phyloP scores from a whole-genome alignment of 2,888 invertebrate species.

The Lymantria monacha region DNA sequence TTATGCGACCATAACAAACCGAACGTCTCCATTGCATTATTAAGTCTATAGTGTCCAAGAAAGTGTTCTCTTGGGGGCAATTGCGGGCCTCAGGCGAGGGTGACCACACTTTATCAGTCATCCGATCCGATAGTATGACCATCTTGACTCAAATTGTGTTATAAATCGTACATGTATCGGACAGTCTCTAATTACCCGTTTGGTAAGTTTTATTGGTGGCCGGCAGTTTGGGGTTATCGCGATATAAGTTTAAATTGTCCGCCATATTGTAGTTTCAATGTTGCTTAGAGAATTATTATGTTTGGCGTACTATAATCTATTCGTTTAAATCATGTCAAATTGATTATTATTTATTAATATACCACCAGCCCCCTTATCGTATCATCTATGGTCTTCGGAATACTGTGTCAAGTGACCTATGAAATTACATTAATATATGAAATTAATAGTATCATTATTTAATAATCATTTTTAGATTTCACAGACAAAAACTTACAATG shows the following conservation, averaged over 20 bases:
- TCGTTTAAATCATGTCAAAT: slow-evolving; percentile 12
- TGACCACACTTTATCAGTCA: slow-evolving; percentile 72
- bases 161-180: slow-evolving; percentile 63
- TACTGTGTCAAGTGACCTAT: no score
- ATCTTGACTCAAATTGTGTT: slow-evolving; percentile 45
- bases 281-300: slow-evolving; percentile 49
- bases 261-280: slow-evolving; percentile 59
- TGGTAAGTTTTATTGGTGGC: slow-evolving; percentile 68
- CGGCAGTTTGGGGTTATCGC: slow-evolving; percentile 67
- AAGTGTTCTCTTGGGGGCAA: slow-evolving; percentile 62
- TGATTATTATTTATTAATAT: slow-evolving; percentile 1
- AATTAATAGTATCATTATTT: no score
- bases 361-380: no score
- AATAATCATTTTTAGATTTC: no score
- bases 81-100: slow-evolving; percentile 59
- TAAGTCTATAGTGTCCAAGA: slow-evolving; percentile 54
- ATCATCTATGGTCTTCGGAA: no score
- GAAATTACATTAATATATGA: no score
- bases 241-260: slow-evolving; percentile 65
- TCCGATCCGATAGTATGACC: slow-evolving; percentile 60
- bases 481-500: no score
- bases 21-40: slow-evolving; percentile 32
- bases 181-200: slow-evolving; percentile 75
- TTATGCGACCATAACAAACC: slow-evolving; percentile 22
- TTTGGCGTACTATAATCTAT: slow-evolving; percentile 33